A percentile compares a stretch with the other conserved stretches of the same genome.
These are phyloP conservation scores for Drosophila nr. fundita DNA, from an alignment of 2,888 invertebrate species.

Conservation along the genomic window DNA sequence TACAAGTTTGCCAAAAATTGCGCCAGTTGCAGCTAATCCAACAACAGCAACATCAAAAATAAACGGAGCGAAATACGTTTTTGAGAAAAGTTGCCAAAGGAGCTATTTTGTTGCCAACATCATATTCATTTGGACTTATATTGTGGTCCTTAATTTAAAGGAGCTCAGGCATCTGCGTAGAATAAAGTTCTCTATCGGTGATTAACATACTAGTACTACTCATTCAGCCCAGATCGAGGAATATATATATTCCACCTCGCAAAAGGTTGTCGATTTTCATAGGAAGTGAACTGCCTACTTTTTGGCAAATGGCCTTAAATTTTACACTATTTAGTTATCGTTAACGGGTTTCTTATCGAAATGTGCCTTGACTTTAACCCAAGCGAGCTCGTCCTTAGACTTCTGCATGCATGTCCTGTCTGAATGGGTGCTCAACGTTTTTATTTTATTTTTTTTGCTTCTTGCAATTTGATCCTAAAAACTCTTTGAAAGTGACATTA, in stretches of 20 bases:
- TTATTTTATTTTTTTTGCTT: constrained; percentile 2
- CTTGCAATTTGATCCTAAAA: constrained; percentile 47
- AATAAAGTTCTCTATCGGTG: background rate
- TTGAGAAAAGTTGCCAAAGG: background rate
- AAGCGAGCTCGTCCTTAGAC: constrained; percentile 10
- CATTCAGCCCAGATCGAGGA: background rate
- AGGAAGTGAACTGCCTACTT: background rate
- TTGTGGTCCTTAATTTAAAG: background rate
- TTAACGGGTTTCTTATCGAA: constrained; percentile 27
- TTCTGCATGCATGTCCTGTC: constrained; percentile 47
- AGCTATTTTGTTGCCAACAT: background rate
- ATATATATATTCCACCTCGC: background rate
- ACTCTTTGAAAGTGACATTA: constrained; percentile 72
- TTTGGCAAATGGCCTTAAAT: background rate
- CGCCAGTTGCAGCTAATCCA: constrained; percentile 26
- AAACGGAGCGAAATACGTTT: background rate
- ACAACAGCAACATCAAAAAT: background rate
- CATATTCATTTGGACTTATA: background rate
- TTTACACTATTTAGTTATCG: background rate
- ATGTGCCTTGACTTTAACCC: constrained; percentile 46
- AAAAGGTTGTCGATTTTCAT: background rate
- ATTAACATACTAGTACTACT: background rate
- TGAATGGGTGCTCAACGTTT: constrained; percentile 31
- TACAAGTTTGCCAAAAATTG: constrained; percentile 36
- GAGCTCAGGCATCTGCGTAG: background rate